Percentiles rank a stretch among this genome's conserved stretches.
phyloP scores from a whole-genome alignment of 1,140 invertebrate species.

The Branchinecta lindahli region DNA sequence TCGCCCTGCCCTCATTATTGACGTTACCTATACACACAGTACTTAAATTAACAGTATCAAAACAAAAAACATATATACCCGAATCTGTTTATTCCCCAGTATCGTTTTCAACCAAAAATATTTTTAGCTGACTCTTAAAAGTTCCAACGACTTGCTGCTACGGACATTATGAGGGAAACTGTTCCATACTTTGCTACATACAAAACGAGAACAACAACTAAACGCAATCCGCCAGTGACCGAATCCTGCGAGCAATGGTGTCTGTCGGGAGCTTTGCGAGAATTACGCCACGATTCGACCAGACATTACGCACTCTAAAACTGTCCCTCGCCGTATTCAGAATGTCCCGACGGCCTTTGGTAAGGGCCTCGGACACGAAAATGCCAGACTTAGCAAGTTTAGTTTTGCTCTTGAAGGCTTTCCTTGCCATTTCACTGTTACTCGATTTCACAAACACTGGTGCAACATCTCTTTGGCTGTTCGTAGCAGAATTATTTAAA shows the following conservation, averaged over 20 bases:
- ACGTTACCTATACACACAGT: too few relatives aligned
- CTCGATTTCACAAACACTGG: background rate
- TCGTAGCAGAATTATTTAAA: conserved; percentile 6
- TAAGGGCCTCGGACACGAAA: conserved; percentile 4
- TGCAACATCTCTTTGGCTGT: conserved; percentile 1
- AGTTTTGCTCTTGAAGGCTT: conserved; percentile 1
- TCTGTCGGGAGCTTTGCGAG: conserved; percentile 7
- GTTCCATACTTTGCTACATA: too few relatives aligned
- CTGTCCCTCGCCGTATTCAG: background rate
- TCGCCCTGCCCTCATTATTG: too few relatives aligned
- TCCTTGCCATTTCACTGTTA: background rate
- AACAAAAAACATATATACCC: too few relatives aligned
- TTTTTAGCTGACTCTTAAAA: too few relatives aligned
- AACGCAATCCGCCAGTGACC: background rate
- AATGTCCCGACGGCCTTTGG: background rate
- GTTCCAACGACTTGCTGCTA: too few relatives aligned
- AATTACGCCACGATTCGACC: background rate
- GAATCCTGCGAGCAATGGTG: conserved; percentile 4
- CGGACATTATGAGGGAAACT: too few relatives aligned
- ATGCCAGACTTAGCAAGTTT: conserved; percentile 5
- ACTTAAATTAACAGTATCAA: too few relatives aligned
- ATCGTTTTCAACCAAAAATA: too few relatives aligned
- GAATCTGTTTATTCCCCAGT: too few relatives aligned
- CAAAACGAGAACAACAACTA: conserved; percentile 5
- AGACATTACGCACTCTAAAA: conserved; percentile 2